Evolutionary conservation across 2,797 vertebrate genomes (phyloP).

Genomic region (Hyperoplus lanceolatus): DNA sequence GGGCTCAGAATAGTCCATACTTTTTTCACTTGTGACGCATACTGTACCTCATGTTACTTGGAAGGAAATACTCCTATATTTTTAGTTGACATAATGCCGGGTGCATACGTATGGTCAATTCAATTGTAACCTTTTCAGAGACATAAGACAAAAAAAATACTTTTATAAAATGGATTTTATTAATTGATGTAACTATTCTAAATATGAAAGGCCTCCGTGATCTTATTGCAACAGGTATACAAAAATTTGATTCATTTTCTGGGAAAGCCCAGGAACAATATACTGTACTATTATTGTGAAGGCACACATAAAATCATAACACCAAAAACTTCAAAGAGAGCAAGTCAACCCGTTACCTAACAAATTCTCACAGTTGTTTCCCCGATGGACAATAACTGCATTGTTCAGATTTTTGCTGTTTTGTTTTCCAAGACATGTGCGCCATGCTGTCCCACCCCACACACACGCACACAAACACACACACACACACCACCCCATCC

Average conservation of each 20-base stretch:
- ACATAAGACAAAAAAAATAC: neutral
- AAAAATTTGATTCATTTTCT: neutral
- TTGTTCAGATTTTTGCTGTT: constrained; percentile 60
- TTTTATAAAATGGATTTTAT: neutral
- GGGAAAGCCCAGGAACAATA: constrained; percentile 26
- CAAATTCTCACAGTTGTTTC: constrained; percentile 36
- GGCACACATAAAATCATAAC: neutral
- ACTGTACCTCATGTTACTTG: neutral
- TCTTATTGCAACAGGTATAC: neutral
- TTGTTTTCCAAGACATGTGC: constrained; percentile 35
- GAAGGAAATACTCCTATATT: neutral
- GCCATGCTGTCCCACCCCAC: no score
- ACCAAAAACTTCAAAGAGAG: constrained; percentile 35
- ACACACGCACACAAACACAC: no score
- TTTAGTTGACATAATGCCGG: neutral
- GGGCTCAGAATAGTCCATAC: neutral
- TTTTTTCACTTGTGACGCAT: neutral
- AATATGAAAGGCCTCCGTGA: neutral
- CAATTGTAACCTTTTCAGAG: neutral
- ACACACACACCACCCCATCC: no score
- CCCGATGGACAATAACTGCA: constrained; percentile 28
- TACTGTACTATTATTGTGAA: constrained; percentile 7
- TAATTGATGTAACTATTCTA: neutral
- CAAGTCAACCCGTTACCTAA: constrained; percentile 21
- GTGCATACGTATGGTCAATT: neutral